These are phyloP conservation scores for Battus philenor DNA, from an alignment of 1,140 invertebrate genomes.

Conservation along the genomic window DNA sequence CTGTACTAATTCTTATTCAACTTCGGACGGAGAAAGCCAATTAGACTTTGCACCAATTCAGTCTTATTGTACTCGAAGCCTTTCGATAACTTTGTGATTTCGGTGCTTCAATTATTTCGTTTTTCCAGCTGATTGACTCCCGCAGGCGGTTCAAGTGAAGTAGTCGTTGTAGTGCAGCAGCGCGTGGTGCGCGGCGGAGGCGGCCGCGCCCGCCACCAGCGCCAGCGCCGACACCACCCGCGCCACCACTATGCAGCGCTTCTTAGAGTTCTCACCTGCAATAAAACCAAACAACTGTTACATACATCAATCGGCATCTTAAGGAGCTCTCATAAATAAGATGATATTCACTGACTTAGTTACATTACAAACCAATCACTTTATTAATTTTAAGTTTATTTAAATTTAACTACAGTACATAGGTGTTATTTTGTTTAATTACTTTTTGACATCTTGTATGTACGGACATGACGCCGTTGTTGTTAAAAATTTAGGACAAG, in stretches of 20 bases:
- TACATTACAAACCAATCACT: no score
- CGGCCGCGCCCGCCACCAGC: slow-evolving; percentile 21
- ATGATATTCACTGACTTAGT: not conserved
- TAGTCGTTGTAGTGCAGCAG: slow-evolving; percentile 26
- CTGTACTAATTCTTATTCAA: no score
- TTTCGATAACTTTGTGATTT: no score
- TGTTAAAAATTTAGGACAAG: no score
- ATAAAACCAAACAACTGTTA: slow-evolving; percentile 12
- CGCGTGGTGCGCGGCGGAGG: slow-evolving; percentile 25
- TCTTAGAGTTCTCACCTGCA: slow-evolving; percentile 45
- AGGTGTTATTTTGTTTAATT: not conserved
- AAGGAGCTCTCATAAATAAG: not conserved
- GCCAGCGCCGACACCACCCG: slow-evolving; percentile 30
- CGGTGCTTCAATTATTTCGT: no score
- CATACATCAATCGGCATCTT: not conserved
- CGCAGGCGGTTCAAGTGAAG: slow-evolving; percentile 32
- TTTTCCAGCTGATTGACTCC: no score
- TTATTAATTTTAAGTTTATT: no score
- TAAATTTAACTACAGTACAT: no score
- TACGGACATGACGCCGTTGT: not conserved
- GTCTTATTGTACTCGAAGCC: no score
- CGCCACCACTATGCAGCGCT: slow-evolving; percentile 27
- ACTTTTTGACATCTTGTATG: not conserved
- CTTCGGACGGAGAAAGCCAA: no score
- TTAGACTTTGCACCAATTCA: no score